These are phyloP conservation scores for Campylorhamphus procurvoides DNA, from an alignment of 2,113 vertebrate genomes.

Conservation along the genomic window DNA sequence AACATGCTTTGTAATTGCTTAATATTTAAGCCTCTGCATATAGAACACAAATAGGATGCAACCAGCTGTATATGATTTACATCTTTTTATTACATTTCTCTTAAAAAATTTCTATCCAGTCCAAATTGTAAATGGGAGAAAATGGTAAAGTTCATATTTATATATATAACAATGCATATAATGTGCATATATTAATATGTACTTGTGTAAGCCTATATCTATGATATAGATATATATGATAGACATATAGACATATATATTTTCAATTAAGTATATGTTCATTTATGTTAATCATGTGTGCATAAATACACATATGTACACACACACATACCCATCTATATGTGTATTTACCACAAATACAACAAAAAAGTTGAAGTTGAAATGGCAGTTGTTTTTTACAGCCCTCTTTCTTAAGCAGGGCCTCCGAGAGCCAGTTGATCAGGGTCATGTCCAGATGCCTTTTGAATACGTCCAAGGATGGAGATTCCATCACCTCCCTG, in stretches of 20 bases:
- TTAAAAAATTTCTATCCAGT: background rate
- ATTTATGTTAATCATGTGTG: background rate
- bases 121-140: background rate
- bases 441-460: background rate
- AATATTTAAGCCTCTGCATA: background rate
- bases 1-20: background rate
- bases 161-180: background rate
- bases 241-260: background rate
- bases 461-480: background rate
- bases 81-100: background rate
- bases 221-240: background rate
- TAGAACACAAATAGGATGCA: background rate
- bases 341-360: background rate
- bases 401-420: background rate
- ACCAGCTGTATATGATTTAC: background rate
- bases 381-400: background rate
- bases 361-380: background rate
- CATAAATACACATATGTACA: background rate
- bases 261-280: background rate
- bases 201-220: background rate
- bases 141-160: background rate
- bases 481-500: background rate
- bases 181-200: background rate
- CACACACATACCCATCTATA: fast-evolving
- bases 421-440: background rate